These are phyloP conservation scores for Drosophila eugracilis DNA, from an alignment of 1,140 invertebrate genomes.

Conservation along the genomic window DNA sequence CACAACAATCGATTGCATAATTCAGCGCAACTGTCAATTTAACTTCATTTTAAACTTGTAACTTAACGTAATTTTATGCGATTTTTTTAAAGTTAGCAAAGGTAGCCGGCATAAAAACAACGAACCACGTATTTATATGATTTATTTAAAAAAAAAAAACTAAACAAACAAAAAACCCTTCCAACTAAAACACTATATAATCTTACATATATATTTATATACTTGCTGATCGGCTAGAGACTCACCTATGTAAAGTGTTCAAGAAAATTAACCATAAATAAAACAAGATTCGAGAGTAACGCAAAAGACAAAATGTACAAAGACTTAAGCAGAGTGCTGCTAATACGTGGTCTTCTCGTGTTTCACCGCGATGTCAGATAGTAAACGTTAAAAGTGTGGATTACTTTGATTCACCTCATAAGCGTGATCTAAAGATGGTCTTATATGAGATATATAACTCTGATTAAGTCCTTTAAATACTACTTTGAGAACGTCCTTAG, in stretches of 20 bases:
- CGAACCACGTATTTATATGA: conserved; percentile 54
- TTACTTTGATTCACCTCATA: conserved; percentile 1
- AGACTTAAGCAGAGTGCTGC: conserved; percentile 1
- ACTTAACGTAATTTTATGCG: conserved; percentile 42
- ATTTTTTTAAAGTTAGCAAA: conserved; percentile 36
- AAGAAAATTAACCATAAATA: conserved; percentile 24
- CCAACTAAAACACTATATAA: conserved; percentile 3
- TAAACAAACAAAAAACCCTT: too few species aligned
- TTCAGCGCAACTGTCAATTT: conserved; percentile 14
- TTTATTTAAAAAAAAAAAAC: too few species aligned
- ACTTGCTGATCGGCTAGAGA: conserved; percentile 9
- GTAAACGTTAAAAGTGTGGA: conserved; percentile 2
- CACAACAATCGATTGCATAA: conserved; percentile 32
- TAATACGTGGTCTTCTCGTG: conserved; percentile 4
- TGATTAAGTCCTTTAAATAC: background rate
- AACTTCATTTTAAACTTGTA: conserved; percentile 66
- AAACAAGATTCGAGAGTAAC: conserved; percentile 11
- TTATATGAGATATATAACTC: background rate
- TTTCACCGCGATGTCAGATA: background rate
- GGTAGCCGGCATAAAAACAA: background rate
- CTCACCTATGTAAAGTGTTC: conserved; percentile 4
- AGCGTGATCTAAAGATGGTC: background rate
- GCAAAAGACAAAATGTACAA: conserved; percentile 6
- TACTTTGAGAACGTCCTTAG: background rate
- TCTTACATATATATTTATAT: conserved; percentile 2